Evolutionary conservation across 2,113 vertebrate species (phyloP), one percentile per base, ranked within the genome.

Genomic region (Pomatorhinus ruficollis): DNA sequence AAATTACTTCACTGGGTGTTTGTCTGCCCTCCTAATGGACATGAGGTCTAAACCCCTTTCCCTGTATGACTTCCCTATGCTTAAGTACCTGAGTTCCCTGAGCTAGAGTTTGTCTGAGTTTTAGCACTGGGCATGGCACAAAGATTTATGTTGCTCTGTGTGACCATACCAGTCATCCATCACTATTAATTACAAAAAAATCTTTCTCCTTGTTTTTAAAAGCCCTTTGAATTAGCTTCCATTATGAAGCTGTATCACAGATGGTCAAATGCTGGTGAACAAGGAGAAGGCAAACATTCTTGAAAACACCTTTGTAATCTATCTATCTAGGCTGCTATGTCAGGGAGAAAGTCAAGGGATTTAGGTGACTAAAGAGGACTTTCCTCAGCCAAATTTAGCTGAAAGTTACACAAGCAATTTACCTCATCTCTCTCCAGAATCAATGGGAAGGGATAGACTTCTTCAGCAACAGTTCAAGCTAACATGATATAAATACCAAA

Each of bases 131-230:
- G 47, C 78, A 92, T 49, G 76, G 96, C 94, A 90, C 69, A 12
- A 95, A 97, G 97, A 98, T 98, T 97, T 97, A 97, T 93, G 56
- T 79, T 33, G 83, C 56, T 87, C 84, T 64, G 78, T 91, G 91
- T 96, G 96, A 94, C 97, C 95, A 92, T 68, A 96, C 87, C 97
- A 92, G 81, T 85, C 94, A 97, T 97, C 95, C 91, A 97, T 97
- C 97, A 97, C 87, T 95, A 95, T 91, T 96, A 96, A 95, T 95
- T 97, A 97, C 95, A 97, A 97, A 95, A 97, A 98, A 97, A 96
- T 97, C 96, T 97, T 96, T 96, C 97, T 83, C 92, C 60, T 77
- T 95, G 90, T 97, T 97, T 96, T 96, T 96, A 97, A 98, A 98
- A 98, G 97, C 93, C 91, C 83, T 98, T 86, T 54, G 95, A 94